Evolutionary conservation across 2,113 vertebrate genomes (phyloP), one percentile per base, ranked within the genome.

Genomic region (Gopherus flavomarginatus): DNA sequence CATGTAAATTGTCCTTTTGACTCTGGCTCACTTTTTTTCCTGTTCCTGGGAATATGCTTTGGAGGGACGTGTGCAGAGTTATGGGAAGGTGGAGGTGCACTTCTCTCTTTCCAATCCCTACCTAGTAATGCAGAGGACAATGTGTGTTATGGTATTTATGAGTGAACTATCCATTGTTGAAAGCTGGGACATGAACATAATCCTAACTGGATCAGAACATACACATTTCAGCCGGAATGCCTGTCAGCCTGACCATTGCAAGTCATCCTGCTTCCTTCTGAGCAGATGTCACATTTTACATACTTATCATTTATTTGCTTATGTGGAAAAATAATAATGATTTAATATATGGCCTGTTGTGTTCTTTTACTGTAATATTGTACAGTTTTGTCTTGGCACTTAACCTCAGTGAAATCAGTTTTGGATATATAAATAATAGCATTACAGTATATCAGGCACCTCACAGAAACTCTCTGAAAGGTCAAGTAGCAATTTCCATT

Each of bases 261-360:
- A 47, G 86, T 88, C 85, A 8, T 35, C 1, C 10, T 31, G 27
- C 83, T 59, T 53, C 0, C 0, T 69, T 86, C 83, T 79, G 81
- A 72, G 84, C 86, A 75, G 49, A 65, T 59, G 94, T 56, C 72
- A 85, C 49, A 14, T 78, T 29, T 77, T 77, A 44, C 13, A 47
- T 78, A 3, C 42, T 72, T 27, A 38, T 57, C 85, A 88, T 95
- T 95, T 87, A 83, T 85, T 90, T 93, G 85, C 87, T 88, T 5
- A n/a, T 47, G 21, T 49, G 83, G 65, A 95, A 31, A 75, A 62
- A 78, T 81, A 0, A 1, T 49, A 4, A 49, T 85, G 87, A 52
- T 85, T 88, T 72, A 56, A 92, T 87, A 56, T 80, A 21, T n/a
- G 35, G 17, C 83, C 84, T 56, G 35, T 86, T 92, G 17, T 59